Conservation (phyloP, 2,888 invertebrate genomes). For the Nemurella pictetii region DNA sequence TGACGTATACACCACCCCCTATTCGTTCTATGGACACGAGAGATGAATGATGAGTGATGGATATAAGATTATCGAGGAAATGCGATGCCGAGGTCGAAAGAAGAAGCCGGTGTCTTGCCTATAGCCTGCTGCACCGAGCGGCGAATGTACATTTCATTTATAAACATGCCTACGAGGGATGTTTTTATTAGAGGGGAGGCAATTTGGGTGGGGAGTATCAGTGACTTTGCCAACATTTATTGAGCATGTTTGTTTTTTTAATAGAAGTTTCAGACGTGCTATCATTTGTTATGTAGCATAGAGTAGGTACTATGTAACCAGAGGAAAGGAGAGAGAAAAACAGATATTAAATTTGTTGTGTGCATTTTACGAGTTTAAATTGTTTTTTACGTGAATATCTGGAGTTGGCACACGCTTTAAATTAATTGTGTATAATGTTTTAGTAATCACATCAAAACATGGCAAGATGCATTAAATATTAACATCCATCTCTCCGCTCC, state of each 20-base stretch:
- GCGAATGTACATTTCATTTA: neutral
- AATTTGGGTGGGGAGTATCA: neutral
- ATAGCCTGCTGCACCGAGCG: neutral
- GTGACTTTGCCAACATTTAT: neutral
- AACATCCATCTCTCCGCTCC: neutral
- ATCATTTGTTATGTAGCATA: neutral
- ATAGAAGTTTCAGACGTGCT: neutral
- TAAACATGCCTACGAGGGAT: neutral
- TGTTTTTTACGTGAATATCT: neutral
- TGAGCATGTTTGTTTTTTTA: neutral
- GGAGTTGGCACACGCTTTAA: neutral
- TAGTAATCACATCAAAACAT: neutral
- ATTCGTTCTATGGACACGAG: neutral
- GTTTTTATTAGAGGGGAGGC: neutral
- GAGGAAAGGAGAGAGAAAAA: neutral
- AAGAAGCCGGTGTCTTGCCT: neutral
- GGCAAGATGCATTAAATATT: neutral
- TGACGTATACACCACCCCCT: neutral
- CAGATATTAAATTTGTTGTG: neutral
- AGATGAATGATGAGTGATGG: constrained; percentile 15
- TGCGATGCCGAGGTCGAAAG: neutral
- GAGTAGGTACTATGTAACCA: neutral
- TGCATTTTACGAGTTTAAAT: neutral
- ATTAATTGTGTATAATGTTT: neutral
- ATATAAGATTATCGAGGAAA: constrained; percentile 16